Percentiles rank a stretch among this genome's conserved stretches.
phyloP scores from a whole-genome alignment of 2,888 invertebrate species.

The Leptopilina syphax region DNA sequence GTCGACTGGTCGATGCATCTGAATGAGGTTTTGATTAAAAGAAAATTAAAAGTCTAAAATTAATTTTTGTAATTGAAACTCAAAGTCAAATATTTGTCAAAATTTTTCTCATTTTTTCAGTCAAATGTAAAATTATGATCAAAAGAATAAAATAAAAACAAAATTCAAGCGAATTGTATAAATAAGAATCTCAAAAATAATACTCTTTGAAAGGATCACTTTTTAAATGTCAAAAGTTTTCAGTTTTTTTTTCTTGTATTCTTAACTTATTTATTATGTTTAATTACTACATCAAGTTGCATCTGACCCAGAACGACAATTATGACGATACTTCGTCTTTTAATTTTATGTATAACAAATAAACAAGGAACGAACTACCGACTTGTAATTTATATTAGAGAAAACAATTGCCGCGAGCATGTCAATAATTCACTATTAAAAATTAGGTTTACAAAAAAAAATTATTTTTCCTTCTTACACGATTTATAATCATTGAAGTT shows the following conservation, averaged over 20 bases:
- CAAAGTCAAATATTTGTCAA: conserved; percentile 12
- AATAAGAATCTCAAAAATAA: conserved; percentile 8
- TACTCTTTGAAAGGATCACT: background rate
- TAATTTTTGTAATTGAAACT: background rate
- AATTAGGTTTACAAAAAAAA: conserved; percentile 2
- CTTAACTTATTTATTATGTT: conserved; percentile 10
- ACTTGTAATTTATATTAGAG: background rate
- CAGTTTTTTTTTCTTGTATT: background rate
- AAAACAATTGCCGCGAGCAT: background rate
- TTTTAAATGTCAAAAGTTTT: background rate
- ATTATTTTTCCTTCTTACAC: background rate
- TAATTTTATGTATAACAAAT: conserved; percentile 2
- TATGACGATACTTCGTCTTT: background rate
- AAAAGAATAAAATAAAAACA: background rate
- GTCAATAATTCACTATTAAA: conserved; percentile 17
- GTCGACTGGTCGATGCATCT: conserved; percentile 1
- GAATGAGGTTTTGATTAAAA: background rate
- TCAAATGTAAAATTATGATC: background rate
- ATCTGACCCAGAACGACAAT: background rate
- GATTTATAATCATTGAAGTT: conserved; percentile 8
- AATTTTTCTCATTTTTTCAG: background rate
- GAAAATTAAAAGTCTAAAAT: background rate
- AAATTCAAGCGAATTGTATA: background rate
- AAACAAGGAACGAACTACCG: background rate
- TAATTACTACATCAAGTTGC: conserved; percentile 28